phyloP scores from a whole-genome alignment of 2,888 invertebrate species.

The Tolmerus cingulatus region DNA sequence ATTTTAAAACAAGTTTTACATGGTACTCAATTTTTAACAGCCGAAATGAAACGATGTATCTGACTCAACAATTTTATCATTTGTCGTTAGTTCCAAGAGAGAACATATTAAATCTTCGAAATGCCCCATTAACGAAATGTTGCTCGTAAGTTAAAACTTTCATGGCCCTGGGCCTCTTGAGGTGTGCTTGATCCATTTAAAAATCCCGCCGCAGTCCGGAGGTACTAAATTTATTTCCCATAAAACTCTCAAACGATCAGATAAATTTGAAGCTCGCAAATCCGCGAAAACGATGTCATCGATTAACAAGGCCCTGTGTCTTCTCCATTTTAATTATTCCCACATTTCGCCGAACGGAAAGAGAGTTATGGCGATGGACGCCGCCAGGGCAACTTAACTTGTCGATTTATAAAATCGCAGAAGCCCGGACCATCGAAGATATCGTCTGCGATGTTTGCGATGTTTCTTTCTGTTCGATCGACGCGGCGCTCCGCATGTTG shows the following conservation, averaged over 20 bases:
- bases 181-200: background rate
- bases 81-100: background rate
- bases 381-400: background rate
- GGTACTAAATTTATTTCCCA: background rate
- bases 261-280: too few species aligned
- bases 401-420: background rate
- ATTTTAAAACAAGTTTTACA: background rate
- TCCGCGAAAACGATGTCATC: background rate
- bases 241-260: background rate
- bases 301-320: background rate
- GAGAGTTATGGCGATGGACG: background rate
- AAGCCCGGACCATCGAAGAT: background rate
- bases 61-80: background rate
- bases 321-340: background rate
- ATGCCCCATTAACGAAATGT: background rate
- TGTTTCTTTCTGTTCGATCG: background rate
- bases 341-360: background rate
- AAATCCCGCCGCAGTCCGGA: background rate
- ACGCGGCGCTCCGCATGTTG: background rate
- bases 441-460: background rate
- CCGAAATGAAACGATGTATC: background rate
- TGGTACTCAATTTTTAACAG: background rate
- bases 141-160: background rate
- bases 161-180: background rate
- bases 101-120: background rate